Evolutionary conservation across 2,113 vertebrate species (phyloP), one percentile per base, ranked within the genome.

Genomic region (Pristiophorus japonicus): DNA sequence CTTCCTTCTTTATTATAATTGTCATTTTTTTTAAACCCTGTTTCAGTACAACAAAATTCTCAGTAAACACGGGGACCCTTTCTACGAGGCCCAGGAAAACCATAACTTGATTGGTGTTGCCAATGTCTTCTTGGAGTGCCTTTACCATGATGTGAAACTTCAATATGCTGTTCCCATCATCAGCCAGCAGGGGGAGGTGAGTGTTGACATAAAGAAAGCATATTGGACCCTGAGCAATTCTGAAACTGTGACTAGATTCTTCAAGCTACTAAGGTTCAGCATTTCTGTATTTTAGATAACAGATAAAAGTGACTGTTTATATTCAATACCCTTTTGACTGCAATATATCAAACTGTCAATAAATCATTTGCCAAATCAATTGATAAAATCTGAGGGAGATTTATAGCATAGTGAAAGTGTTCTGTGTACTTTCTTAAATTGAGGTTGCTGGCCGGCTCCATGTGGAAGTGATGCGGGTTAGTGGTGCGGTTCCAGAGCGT

Each of bases 101-200:
- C 99, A 99, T 97, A 99, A 99, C 97, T 96, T 99, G 27, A 99
- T 99, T 0, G 99, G 99, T 0, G 99, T 99, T 0, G 99, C 99
- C 59, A 99, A 99, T 0, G 98, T 99, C 87, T 99, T 99, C 96
- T 96, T 99, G 96, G 99, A 99, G 97, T 99, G 99, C 97, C 98
- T 99, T 88, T 99, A 99, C 97, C 98, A 98, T 0, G 99, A 99
- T 0, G 98, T 99, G 93, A 99, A 98, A 96, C 98, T 99, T 96
- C 99, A 99, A 96, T 99, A 99, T 1, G 99, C 99, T 5, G 98
- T 99, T 51, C 99, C 99, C 84, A 99, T 99, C 97, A 99, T 99
- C 98, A 99, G 99, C 97, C 99, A 99, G 96, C 99, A 99, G 97
- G 99, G 99, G 96, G 99, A 99, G 98, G 99, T 99, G 97, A 98